Evolutionary conservation across 2,113 vertebrate species (phyloP), one percentile per base, ranked within the genome.

Genomic region (Orthonyx spaldingii): DNA sequence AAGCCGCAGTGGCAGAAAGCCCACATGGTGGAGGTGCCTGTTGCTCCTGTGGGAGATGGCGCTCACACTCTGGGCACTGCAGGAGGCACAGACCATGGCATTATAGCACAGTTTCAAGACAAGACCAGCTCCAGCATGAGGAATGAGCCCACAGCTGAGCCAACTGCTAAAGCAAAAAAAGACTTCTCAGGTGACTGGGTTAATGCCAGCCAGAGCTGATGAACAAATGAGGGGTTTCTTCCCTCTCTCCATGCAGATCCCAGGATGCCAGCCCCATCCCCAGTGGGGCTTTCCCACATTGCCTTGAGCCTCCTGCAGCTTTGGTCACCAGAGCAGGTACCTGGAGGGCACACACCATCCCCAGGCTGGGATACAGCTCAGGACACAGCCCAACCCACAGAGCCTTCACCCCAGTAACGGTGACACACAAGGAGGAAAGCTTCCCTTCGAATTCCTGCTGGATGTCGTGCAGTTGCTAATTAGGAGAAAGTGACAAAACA

Each of bases 401-500:
- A 75, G 41, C 72, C 75, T 60, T 35, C n/a, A 10, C 30, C 32
- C n/a, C 1, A 0, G 42, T 23, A 59, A 19, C 0, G 0, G 35
- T 47, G 72, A 95, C 3, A 3, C 26, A 61, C 22, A 5, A 24
- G 50, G 49, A 86, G 74, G 33, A 91, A 87, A 76, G 32, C 35
- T 60, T 75, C 75, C 56, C 32, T 79, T 84, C 2, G 0, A 76
- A 90, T 65, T 89, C 68, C 72, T 88, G 39, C 42, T 53, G 50
- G 33, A 87, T 77, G 55, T 52, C 1, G 0, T 50, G 37, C n/a
- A 84, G 86, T 44, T 87, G 64, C 74, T 68, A 52, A 74, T 71
- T n/a, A 91, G 83, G 39, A 77, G 55, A 88, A 92, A 94, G 90
- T 77, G 47, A 80, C 71, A 92, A 86, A 95, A 86, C 66, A 92